phyloP scores from a whole-genome alignment of 2,888 invertebrate species.

The Oscheius sp. region DNA sequence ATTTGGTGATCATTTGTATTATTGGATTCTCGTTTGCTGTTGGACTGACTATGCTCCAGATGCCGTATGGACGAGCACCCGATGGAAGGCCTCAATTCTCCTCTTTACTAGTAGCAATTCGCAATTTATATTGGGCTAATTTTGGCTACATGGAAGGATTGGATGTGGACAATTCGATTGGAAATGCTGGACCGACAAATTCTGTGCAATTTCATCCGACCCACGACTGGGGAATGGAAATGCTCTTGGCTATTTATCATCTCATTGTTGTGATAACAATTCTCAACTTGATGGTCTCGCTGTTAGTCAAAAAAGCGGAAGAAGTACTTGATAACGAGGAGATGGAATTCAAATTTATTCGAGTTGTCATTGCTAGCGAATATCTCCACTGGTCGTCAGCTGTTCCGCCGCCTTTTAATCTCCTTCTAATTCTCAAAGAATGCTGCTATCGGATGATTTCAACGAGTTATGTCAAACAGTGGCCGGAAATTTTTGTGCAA shows the following conservation, averaged over 20 bases:
- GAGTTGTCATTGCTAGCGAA: constrained; percentile 58
- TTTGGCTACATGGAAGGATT: constrained; percentile 58
- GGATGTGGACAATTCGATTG: constrained; percentile 36
- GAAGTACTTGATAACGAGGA: constrained; percentile 64
- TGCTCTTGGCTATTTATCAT: constrained; percentile 52
- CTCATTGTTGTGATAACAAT: constrained; percentile 56
- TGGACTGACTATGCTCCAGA: constrained; percentile 42
- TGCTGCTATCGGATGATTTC: constrained; percentile 12
- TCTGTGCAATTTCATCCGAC: constrained; percentile 31
- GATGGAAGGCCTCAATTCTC: background rate
- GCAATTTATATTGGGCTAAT: constrained; percentile 61
- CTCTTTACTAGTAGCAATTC: background rate
- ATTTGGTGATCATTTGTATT: constrained; percentile 64
- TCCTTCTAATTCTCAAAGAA: constrained; percentile 35
- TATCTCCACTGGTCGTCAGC: constrained; percentile 48
- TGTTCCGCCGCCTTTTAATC: constrained; percentile 61
- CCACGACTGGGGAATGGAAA: constrained; percentile 39
- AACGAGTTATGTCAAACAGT: background rate
- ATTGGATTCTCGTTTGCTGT: constrained; percentile 66
- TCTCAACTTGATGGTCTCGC: constrained; percentile 64
- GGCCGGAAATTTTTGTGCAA: background rate
- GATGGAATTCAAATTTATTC: constrained; percentile 63
- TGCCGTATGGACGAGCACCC: constrained; percentile 26
- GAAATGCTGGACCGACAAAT: constrained; percentile 48
- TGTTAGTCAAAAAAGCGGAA: constrained; percentile 60